A percentile compares a stretch with the other conserved stretches of the same genome.
phyloP scores from a whole-genome alignment of 2,797 vertebrate genomes.

The Spea hammondii region DNA sequence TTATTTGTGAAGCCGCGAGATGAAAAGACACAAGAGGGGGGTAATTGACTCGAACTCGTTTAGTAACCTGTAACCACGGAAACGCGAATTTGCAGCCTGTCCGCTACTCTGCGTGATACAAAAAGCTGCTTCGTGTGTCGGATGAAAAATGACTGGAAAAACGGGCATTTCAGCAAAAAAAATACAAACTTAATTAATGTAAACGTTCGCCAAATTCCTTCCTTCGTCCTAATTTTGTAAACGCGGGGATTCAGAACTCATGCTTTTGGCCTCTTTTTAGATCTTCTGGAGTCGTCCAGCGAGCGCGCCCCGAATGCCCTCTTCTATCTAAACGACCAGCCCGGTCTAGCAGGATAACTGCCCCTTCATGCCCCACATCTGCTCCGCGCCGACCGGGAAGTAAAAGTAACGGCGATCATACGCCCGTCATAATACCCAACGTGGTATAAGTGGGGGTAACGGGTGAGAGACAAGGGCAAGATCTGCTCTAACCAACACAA shows the following conservation, averaged over 20 bases:
- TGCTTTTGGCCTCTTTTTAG: too few relatives aligned
- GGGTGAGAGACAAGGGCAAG: too few relatives aligned
- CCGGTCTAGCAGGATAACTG: constrained; percentile 8
- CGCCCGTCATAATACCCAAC: too few relatives aligned
- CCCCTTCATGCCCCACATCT: constrained; percentile 27
- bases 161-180: too few relatives aligned
- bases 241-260: too few relatives aligned
- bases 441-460: too few relatives aligned
- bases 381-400: constrained; percentile 20
- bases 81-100: constrained; percentile 41
- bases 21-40: constrained; percentile 20
- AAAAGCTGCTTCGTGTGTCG: constrained; percentile 2
- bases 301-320: neutral
- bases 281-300: too few relatives aligned
- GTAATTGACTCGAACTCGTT: constrained; percentile 31
- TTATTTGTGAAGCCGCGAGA: constrained; percentile 15
- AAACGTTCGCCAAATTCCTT: too few relatives aligned
- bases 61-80: constrained; percentile 37
- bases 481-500: too few relatives aligned
- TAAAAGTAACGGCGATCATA: constrained; percentile 29
- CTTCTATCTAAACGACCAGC: constrained; percentile 15
- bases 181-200: too few relatives aligned
- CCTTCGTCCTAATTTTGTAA: too few relatives aligned
- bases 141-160: too few relatives aligned
- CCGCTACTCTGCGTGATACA: constrained; percentile 26